Evolutionary conservation across 2,888 invertebrate species (phyloP), one percentile per base, ranked within the genome.

Genomic region (Caenorhabditis afra): DNA sequence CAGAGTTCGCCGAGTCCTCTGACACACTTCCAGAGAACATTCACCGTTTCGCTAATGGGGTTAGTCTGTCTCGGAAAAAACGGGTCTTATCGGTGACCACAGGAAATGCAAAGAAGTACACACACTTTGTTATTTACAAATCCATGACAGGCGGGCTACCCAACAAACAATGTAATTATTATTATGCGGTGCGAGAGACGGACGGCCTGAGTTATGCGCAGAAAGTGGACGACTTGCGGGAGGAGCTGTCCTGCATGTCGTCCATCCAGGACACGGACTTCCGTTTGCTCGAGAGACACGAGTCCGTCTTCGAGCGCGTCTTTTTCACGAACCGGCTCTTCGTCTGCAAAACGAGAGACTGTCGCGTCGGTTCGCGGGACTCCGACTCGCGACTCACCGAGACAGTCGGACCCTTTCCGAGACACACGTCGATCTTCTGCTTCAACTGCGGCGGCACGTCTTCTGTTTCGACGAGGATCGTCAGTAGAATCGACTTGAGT

Each of bases 401-500:
- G 1, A 61, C 29, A 8, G 20, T 70, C 14, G 61, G 57, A 39
- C 5, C 49, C 52, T 77, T 77, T 22, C 77, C 77, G 11, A 70
- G 22, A 45, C 70, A 70, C 22, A 52, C 22, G 41, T 77, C 70
- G 49, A 77, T 70, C 41, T 70, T 77, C n/a, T 45, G 45, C 22
- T 55, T 75, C 67, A 75, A 41, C 14, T 52, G 3, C 5, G 39
- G 18, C 18, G 62, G 45, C 29, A 64, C 39, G 0, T 77, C 78
- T 16, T 83, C 75, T 5, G 79, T 83, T 29, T 83, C 81, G 12
- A 83, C 45, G 8, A 81, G 67, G 16, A 83, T 67, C 18, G 77
- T 70, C 47, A 81, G 71, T 22, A 83, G 68, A 53, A 83, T 83
- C 22, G 75, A 74, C 45, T 83, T 76, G 8, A 81, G n/a, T 65